Evolutionary conservation across 1,140 invertebrate genomes (phyloP).

Genomic region (Trachelipus rathkii): DNA sequence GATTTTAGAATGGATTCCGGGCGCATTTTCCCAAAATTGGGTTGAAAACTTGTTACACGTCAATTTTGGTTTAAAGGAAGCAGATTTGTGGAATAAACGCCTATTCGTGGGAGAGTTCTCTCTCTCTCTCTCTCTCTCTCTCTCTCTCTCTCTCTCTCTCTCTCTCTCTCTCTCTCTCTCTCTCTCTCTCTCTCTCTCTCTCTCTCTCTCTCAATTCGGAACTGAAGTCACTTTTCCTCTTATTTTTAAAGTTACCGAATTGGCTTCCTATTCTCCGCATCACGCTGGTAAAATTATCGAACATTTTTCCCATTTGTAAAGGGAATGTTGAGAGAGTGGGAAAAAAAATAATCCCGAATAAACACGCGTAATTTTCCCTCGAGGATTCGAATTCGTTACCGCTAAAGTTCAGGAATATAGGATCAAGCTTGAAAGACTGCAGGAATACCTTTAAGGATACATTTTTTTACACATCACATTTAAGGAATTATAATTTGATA

Average conservation of each 20-base stretch:
- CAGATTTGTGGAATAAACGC: conserved; percentile 10
- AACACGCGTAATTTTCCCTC: not conserved
- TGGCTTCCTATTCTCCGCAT: not conserved
- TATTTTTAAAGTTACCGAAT: not conserved
- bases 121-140: not conserved
- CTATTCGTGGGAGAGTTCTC: not conserved
- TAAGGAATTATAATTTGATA: too few species aligned
- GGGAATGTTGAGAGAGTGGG: not conserved
- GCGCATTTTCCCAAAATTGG: conserved; percentile 4
- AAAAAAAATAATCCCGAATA: not conserved
- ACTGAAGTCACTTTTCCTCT: not conserved
- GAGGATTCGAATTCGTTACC: not conserved
- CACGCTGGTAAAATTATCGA: not conserved
- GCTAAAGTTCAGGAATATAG: too few species aligned
- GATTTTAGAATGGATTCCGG: not conserved
- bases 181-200: not conserved
- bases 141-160: too few species aligned
- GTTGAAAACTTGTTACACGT: not conserved
- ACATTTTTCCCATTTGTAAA: not conserved
- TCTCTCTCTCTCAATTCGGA: not conserved
- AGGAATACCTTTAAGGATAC: too few species aligned
- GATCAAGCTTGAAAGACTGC: too few species aligned
- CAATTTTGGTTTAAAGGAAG: not conserved
- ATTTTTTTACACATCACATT: too few species aligned
- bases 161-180: not conserved